Percentiles rank a stretch among this genome's conserved stretches.
These are phyloP conservation scores for Tetropium fuscum DNA, from an alignment of 2,888 invertebrate species.

Conservation along the genomic window DNA sequence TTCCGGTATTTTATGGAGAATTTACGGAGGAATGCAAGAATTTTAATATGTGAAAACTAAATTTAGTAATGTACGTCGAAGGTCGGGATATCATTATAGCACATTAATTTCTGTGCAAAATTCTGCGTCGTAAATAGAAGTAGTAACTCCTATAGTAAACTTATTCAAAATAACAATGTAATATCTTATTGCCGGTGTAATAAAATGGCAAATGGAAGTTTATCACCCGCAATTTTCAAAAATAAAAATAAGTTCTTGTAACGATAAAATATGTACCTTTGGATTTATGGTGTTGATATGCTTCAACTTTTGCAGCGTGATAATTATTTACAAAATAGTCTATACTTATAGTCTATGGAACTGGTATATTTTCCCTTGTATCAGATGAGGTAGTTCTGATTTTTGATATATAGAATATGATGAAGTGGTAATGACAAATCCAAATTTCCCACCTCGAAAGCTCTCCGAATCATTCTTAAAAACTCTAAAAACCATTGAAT, in stretches of 20 bases:
- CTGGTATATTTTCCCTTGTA: no score
- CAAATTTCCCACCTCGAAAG: no score
- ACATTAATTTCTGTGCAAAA: constrained; percentile 26
- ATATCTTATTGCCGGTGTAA: constrained; percentile 17
- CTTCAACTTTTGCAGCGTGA: no score
- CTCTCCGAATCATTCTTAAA: no score
- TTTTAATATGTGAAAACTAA: constrained; percentile 16
- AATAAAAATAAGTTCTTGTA: neutral
- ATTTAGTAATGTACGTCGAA: constrained; percentile 14
- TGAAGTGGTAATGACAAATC: no score
- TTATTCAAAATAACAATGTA: constrained; percentile 23
- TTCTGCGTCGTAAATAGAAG: constrained; percentile 21
- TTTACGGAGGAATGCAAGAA: constrained; percentile 12
- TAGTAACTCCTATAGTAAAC: constrained; percentile 12
- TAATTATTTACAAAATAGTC: no score
- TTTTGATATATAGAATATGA: no score
- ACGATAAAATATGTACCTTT: neutral
- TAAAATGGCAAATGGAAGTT: constrained; percentile 9
- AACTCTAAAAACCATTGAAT: no score
- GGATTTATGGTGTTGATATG: no score
- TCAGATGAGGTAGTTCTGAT: no score
- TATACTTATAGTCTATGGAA: no score
- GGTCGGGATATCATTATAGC: constrained; percentile 18
- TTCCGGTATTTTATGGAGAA: constrained; percentile 16
- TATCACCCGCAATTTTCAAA: constrained; percentile 2